Conservation (phyloP, 2,113 vertebrate species). For the Scortum barcoo region DNA sequence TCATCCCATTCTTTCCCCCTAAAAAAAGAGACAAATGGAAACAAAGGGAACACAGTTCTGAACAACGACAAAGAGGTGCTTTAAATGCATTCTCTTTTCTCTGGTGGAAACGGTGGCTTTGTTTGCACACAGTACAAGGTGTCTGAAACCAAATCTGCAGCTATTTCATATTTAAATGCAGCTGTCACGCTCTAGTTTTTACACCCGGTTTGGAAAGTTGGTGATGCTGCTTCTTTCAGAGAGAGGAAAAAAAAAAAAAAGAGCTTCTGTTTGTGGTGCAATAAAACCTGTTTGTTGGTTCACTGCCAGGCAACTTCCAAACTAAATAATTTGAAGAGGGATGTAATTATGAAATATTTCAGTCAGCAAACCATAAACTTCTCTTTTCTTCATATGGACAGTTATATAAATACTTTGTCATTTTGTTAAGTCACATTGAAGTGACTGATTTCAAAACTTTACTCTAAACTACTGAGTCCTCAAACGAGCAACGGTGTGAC, state of each 20-base stretch:
- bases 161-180: constrained; percentile 86
- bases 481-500: neutral
- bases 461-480: neutral
- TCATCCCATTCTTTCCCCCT: constrained; percentile 95
- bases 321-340: constrained; percentile 30
- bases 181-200: constrained; percentile 84
- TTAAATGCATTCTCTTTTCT: constrained; percentile 81
- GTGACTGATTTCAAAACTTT: neutral
- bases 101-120: constrained; percentile 80
- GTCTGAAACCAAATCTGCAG: constrained; percentile 83
- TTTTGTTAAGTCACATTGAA: neutral
- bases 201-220: constrained; percentile 75
- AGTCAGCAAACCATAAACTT: neutral
- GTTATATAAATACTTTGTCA: neutral
- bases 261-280: constrained; percentile 49
- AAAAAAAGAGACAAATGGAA: constrained; percentile 83
- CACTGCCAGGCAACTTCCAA: constrained; percentile 37
- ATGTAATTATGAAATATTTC: constrained; percentile 2
- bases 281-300: constrained; percentile 60
- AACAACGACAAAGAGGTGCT: constrained; percentile 84
- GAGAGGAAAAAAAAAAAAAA: constrained; percentile 23
- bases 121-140: constrained; percentile 83
- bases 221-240: constrained; percentile 66
- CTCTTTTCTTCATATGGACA: neutral
- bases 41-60: constrained; percentile 84